phyloP scores from a whole-genome alignment of 2,113 vertebrate species.

The Oxygymnocypris stewartii region DNA sequence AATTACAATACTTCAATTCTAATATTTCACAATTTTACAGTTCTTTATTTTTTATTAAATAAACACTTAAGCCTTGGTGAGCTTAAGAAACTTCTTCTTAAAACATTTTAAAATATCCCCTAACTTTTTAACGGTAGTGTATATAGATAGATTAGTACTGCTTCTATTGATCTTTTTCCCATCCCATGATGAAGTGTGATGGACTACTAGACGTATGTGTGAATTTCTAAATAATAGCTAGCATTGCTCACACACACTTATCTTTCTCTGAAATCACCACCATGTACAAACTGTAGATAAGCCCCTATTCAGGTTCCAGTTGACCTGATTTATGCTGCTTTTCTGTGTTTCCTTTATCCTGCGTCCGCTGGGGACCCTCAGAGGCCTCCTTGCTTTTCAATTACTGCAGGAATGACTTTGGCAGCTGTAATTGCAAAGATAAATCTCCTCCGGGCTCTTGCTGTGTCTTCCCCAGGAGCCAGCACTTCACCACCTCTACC shows the following conservation, averaged over 20 bases:
- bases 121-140: too few relatives aligned
- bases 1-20: background rate
- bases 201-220: background rate
- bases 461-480: conserved; percentile 33
- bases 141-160: background rate
- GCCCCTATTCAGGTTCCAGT: conserved; percentile 26
- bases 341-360: conserved; percentile 27
- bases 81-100: too few relatives aligned
- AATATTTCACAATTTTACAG: too few relatives aligned
- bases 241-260: conserved; percentile 32
- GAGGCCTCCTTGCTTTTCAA: conserved; percentile 42
- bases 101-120: too few relatives aligned
- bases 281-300: conserved; percentile 29
- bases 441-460: conserved; percentile 36
- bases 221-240: background rate
- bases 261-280: conserved; percentile 21
- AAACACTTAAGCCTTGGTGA: too few relatives aligned
- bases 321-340: conserved; percentile 30
- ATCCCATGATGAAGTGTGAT: background rate
- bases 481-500: background rate
- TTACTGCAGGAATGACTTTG: conserved; percentile 38
- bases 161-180: background rate
- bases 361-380: conserved; percentile 25
- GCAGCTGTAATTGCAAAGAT: conserved; percentile 49
- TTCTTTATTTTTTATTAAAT: too few relatives aligned